A percentile compares a stretch with the other conserved stretches of the same genome.
phyloP scores from a whole-genome alignment of 30 jellyfish, hydroid and myxozoan genomes.

The Phacellophora camtschatica region DNA sequence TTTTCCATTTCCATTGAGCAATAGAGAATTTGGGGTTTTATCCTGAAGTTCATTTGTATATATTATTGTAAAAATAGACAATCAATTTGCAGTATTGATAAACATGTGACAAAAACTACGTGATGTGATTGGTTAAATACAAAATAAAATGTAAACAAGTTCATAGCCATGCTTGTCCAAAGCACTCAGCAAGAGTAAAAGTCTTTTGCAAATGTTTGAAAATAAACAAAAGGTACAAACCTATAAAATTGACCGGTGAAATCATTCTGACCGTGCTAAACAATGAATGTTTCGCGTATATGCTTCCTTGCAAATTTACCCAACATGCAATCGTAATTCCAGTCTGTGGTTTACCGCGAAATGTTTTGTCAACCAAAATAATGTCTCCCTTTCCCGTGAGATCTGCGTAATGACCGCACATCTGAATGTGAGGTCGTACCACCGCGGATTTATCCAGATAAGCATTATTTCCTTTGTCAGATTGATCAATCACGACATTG shows the following conservation, averaged over 20 bases:
- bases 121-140: too few species aligned
- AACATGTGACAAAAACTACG: too few species aligned
- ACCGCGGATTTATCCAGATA: slow-evolving; percentile 64
- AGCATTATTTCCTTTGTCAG: slow-evolving; percentile 94
- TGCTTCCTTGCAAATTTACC: slow-evolving; percentile 84
- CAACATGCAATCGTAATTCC: slow-evolving; percentile 97
- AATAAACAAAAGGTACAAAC: too few species aligned
- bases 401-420: slow-evolving; percentile 98
- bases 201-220: too few species aligned
- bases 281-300: slow-evolving; percentile 73
- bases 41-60: too few species aligned
- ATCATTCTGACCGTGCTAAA: slow-evolving; percentile 85
- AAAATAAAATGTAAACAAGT: too few species aligned
- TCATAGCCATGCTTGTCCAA: too few species aligned
- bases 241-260: slow-evolving; percentile 65
- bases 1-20: too few species aligned
- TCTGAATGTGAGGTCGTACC: slow-evolving; percentile 80
- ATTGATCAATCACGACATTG: slow-evolving; percentile 78
- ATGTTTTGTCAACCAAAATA: slow-evolving; percentile 72
- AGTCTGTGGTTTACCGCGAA: slow-evolving; percentile 90
- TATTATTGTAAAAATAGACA: too few species aligned
- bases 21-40: too few species aligned
- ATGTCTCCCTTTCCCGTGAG: slow-evolving; percentile 87
- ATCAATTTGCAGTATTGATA: too few species aligned
- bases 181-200: too few species aligned